Evolutionary conservation across 2,113 vertebrate genomes (phyloP), one percentile per base, ranked within the genome.

Genomic region (Chrysemys picta): DNA sequence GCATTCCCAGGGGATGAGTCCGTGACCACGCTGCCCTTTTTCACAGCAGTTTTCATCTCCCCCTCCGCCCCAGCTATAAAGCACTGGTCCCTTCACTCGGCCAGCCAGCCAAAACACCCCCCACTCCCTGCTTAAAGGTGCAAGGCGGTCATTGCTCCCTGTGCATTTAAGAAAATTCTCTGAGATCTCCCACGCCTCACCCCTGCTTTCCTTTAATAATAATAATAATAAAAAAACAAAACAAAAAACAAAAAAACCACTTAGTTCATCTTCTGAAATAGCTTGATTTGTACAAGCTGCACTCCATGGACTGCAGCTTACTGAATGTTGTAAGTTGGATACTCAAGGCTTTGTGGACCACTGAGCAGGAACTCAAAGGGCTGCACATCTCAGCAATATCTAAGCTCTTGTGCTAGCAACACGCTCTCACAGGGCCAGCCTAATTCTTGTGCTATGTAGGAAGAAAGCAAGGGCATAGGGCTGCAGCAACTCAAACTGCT

Each of bases 281-380:
- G n/a, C n/a, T 21, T 38, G 19, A 9, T 38, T n/a, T 72, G n/a
- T 11, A 5, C 35, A 35, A 87, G 35, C 8, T 45, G n/a, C 22
- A 22, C 38, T 91, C 2, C 0, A 0, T 6, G 52, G 80, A 38
- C 5, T 72, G 62, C 35, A 69, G 50, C 24, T 95, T 42, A 52
- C 57, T 31, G 45, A 4, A 9, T 0, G 2, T 0, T 2, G 5
- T 0, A 78, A 0, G 52, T 84, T 62, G 85, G 16, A 42, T 29
- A 49, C 27, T 35, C 19, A 27, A 52, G 57, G 11, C 29, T 1
- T 1, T 12, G 10, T 0, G 0, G 17, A 78, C 19, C 2, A 2
- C 42, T 0, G 0, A 47, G n/a, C 0, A 2, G 16, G 3, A 79
- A 57, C 5, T 8, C 69, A 95, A 52, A 54, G 0, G 0, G 52